Evolutionary conservation across 2,888 invertebrate genomes (phyloP), one percentile per base, ranked within the genome.

Genomic region (Habrosyne pyritoides): DNA sequence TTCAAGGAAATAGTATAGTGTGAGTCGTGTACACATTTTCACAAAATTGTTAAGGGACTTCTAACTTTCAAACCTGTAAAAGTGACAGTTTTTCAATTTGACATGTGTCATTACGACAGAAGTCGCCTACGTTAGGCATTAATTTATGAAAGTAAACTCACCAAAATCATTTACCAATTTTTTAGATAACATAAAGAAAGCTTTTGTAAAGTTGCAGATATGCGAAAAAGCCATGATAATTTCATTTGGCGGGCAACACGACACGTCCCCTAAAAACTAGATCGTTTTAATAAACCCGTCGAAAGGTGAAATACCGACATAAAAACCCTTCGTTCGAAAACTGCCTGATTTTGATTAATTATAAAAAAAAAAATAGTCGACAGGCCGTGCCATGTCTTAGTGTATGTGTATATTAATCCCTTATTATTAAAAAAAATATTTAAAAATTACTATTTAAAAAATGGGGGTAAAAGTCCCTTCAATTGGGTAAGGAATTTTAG

Each of bases 231-330:
- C n/a, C n/a, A n/a, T n/a, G n/a, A n/a, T n/a, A n/a, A n/a, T n/a
- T n/a, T n/a, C n/a, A 24, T 42, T 42, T 8, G 42, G 18, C 8
- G 42, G 42, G 18, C 6, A 18, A 42, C 18, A 6, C 8, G 42
- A 36, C 4, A 36, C 14, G 14, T 42, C 2, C 8, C 28, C 28
- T 42, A 6, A 18, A 5, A 2, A 8, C 18, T 18, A 8, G 2
- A 8, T 42, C 42, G 42, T 64, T 72, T 74, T 71, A 68, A 72
- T 64, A 77, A n/a, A 76, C 75, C 77, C 77, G 76, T 70, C 83
- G 90, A 90, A 86, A 85, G 84, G 84, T 86, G 90, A 83, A 89
- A 87, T 89, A 89, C 87, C 89, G 89, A 18, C 42, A 18, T 8
- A 42, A 42, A 42, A n/a, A 18, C 1, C 12, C 42, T 42, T 57